Evolutionary conservation across 2,888 invertebrate species (phyloP).

Genomic region (Iphiclides podalirius): DNA sequence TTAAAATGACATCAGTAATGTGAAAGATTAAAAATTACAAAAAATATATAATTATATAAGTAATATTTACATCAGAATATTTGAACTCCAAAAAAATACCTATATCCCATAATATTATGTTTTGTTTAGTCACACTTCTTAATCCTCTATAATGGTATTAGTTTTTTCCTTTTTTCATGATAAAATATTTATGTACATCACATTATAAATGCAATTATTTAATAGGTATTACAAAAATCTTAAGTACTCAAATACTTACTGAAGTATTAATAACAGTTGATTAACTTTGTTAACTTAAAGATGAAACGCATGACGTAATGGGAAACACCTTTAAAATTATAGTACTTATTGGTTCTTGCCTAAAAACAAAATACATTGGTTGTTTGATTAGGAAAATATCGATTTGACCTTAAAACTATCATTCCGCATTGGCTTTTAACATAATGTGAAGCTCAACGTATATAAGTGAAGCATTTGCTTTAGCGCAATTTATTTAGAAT

Average conservation of each 20-base stretch:
- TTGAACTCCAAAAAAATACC: no score
- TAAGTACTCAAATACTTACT: neutral
- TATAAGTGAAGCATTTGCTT: constrained; percentile 13
- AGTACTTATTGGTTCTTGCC: constrained; percentile 17
- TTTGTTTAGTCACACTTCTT: no score
- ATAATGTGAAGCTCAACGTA: constrained; percentile 12
- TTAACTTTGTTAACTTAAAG: no score
- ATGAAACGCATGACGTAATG: no score
- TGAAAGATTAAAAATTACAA: neutral
- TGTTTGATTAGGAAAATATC: neutral
- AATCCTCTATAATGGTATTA: neutral
- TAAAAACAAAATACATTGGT: neutral
- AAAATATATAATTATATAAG: neutral
- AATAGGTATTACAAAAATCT: constrained; percentile 7
- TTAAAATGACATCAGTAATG: constrained; percentile 2
- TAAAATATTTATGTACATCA: constrained; percentile 10
- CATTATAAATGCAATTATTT: constrained; percentile 19
- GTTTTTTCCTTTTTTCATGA: no score
- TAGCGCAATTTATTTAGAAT: constrained; percentile 15
- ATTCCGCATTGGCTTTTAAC: constrained; percentile 28
- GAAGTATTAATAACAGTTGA: neutral
- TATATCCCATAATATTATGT: no score
- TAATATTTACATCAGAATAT: no score
- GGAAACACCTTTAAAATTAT: constrained; percentile 15
- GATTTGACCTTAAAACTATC: constrained; percentile 12